Evolutionary conservation across 2,113 vertebrate genomes (phyloP).

Genomic region (Acanthochromis polyacanthus): DNA sequence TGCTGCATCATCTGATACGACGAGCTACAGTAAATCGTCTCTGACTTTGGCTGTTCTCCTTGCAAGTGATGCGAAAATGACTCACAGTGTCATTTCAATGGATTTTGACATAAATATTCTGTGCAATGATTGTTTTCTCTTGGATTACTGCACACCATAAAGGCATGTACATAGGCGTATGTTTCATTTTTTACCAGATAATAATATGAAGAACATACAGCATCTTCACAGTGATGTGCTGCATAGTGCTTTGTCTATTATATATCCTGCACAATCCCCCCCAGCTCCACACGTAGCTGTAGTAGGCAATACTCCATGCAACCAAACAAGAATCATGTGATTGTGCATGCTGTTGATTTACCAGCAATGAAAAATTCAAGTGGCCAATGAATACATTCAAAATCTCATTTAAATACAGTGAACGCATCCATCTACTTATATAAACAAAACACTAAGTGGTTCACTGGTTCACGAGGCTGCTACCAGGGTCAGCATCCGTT

Average conservation of each 20-base stretch:
- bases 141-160: slow-evolving; percentile 12
- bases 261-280: background rate
- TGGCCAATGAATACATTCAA: slow-evolving; percentile 10
- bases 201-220: background rate
- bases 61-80: slow-evolving; percentile 27
- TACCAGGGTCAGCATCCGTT: slow-evolving; percentile 48
- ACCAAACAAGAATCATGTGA: background rate
- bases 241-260: background rate
- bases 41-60: slow-evolving; percentile 26
- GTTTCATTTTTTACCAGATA: slow-evolving; percentile 1
- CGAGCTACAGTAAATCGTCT: slow-evolving; percentile 21
- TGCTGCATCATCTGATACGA: background rate
- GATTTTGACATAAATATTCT: slow-evolving; percentile 25
- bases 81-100: slow-evolving; percentile 17
- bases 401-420: background rate
- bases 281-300: background rate
- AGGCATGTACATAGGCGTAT: background rate
- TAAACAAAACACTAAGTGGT: slow-evolving; percentile 5
- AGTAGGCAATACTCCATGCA: background rate
- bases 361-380: background rate
- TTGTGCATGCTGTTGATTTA: background rate
- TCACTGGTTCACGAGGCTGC: slow-evolving; percentile 7
- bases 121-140: slow-evolving; percentile 20
- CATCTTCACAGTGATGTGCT: background rate
- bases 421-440: slow-evolving; percentile 17